Conservation (phyloP, 2,888 invertebrate species). For the Papilio demoleus region DNA sequence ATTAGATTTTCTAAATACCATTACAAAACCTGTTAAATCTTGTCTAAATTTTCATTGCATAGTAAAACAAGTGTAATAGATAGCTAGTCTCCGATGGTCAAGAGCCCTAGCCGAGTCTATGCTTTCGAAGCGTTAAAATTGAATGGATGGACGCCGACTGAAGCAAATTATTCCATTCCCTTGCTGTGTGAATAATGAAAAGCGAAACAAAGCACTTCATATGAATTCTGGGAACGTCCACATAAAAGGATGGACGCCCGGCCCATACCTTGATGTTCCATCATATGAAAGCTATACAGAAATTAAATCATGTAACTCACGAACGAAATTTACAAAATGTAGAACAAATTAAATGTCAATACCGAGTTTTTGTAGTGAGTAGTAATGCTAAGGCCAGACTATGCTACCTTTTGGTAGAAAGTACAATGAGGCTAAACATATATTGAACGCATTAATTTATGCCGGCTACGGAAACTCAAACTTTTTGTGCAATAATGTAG, state of each 20-base stretch:
- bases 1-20: no score
- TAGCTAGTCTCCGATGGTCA: not conserved
- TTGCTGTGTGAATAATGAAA: slow-evolving; percentile 3
- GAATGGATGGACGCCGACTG: not conserved
- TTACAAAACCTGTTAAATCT: no score
- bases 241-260: not conserved
- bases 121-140: slow-evolving; percentile 2
- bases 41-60: not conserved
- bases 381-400: no score
- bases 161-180: slow-evolving; percentile 14
- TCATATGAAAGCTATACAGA: not conserved
- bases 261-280: not conserved
- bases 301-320: not conserved
- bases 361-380: no score
- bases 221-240: not conserved
- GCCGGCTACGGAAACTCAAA: no score
- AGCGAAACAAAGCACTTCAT: slow-evolving; percentile 6
- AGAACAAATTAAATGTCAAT: not conserved
- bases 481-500: no score
- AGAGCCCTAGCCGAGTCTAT: not conserved
- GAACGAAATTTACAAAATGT: not conserved
- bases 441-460: no score
- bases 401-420: no score
- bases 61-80: not conserved
- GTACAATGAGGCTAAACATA: no score